These are phyloP conservation scores for Cydia splendana DNA, from an alignment of 1,140 invertebrate species.

Conservation along the genomic window DNA sequence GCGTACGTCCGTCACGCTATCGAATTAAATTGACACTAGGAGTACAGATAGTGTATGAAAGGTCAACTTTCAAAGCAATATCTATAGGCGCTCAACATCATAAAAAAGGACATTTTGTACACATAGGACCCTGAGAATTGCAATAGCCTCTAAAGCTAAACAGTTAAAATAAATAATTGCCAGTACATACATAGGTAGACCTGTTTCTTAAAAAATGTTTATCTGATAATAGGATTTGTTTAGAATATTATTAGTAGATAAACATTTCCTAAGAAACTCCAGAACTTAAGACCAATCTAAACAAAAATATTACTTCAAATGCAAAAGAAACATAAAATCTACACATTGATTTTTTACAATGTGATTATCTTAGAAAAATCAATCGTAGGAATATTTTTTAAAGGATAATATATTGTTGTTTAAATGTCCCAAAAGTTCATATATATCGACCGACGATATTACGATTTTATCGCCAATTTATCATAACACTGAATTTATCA, in stretches of 20 bases:
- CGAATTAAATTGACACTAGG: no score
- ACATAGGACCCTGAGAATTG: neutral
- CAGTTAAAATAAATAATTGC: slow-evolving; percentile 17
- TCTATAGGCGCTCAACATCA: neutral
- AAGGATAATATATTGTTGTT: neutral
- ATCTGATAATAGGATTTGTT: neutral
- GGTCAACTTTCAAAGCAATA: neutral
- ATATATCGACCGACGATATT: neutral
- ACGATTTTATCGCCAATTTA: slow-evolving; percentile 10
- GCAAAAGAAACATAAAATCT: neutral
- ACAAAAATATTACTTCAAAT: neutral
- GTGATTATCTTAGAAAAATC: neutral
- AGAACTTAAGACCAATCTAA: neutral
- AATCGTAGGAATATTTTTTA: neutral
- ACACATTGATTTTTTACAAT: neutral
- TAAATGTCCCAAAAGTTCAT: neutral
- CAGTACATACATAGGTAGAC: neutral
- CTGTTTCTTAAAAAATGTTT: neutral
- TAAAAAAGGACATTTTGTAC: neutral
- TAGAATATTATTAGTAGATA: neutral
- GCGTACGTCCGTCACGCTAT: no score
- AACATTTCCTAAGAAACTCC: neutral
- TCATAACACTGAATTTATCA: slow-evolving; percentile 14
- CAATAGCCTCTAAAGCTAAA: slow-evolving; percentile 24
- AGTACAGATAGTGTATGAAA: no score